phyloP scores from a whole-genome alignment of 2,888 invertebrate genomes.

The Pogonocherus hispidulus region DNA sequence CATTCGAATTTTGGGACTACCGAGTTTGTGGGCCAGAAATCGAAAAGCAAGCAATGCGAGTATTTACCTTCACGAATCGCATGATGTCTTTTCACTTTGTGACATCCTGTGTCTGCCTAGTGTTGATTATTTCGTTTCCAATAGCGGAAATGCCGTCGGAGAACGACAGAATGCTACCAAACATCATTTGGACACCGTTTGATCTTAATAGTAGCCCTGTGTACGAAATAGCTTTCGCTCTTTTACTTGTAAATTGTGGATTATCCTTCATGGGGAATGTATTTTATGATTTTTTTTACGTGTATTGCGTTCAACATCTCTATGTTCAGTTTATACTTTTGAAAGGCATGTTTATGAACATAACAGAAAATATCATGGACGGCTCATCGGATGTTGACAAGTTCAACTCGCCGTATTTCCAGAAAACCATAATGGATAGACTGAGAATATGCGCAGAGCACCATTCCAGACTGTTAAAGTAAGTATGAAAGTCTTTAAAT shows the following conservation, averaged over 20 bases:
- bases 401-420: slow-evolving; percentile 45
- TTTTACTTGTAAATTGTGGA: slow-evolving; percentile 43
- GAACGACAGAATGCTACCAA: slow-evolving; percentile 44
- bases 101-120: slow-evolving; percentile 19
- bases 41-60: slow-evolving; percentile 26
- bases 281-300: slow-evolving; percentile 43
- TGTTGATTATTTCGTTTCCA: slow-evolving; percentile 36
- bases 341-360: slow-evolving; percentile 38
- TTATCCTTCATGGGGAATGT: slow-evolving; percentile 43
- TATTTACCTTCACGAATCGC: slow-evolving; percentile 36
- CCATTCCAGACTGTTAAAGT: slow-evolving; percentile 45
- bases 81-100: slow-evolving; percentile 27
- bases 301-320: slow-evolving; percentile 45
- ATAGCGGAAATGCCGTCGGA: slow-evolving; percentile 43
- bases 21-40: slow-evolving; percentile 38
- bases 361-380: slow-evolving; percentile 40
- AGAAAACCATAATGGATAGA: slow-evolving; percentile 38
- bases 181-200: slow-evolving; percentile 45
- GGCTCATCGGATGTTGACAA: slow-evolving; percentile 35
- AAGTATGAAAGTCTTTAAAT: slow-evolving; percentile 27
- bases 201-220: slow-evolving; percentile 47
- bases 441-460: slow-evolving; percentile 46
- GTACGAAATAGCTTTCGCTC: slow-evolving; percentile 42
- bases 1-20: slow-evolving; percentile 46
- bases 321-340: slow-evolving; percentile 45